Base-by-base conservation (phyloP, 2,113 vertebrate genomes). In the Chlamydotis undulata region DNA sequence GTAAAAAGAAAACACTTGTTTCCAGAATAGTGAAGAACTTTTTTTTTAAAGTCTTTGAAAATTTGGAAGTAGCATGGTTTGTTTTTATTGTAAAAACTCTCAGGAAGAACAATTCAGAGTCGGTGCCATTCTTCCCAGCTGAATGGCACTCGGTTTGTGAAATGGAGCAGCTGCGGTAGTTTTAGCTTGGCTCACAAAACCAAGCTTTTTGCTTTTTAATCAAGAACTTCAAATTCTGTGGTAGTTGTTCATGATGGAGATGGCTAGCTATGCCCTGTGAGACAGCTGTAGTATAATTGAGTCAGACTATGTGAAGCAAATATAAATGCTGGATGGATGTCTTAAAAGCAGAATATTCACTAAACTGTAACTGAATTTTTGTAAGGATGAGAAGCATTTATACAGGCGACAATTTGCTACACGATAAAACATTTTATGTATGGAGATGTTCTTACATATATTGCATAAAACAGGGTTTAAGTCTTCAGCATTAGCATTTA, bases 271-370 rank as follows among this genome's bases (percentile, higher is more conserved):
- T 97, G 97, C 96, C 95, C 91, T 97, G 97, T 84, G 90, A 97
- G 97, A 95, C 98, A 98, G 98, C 98, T 98, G 97, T 97, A 98
- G 97, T 95, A 97, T 98, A 98, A 98, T 98, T 97, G 97, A 97
- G 97, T 93, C 81, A 95, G 94, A 90, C 81, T 97, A 67, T 98
- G 97, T 98, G 97, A 97, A 97, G 94, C 93, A 97, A 97, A 97
- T 98, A 64, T 96, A 96, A 97, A 97, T 97, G 94, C 91, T 96
- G 49, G 28, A 19, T 78, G 64, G 52, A 49, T 70, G 69, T 84
- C 83, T 93, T 91, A 93, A 93, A 91, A 96, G 67, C 71, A 63
- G 49, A 91, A 61, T 67, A 74, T 55, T 77, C 83, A 59, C 69
- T 95, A 87, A 91, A 89, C 60, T 96, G 65, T 81, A 70, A 76